Conservation (phyloP, 2,888 invertebrate genomes). For the Hirtodrosophila duncani region DNA sequence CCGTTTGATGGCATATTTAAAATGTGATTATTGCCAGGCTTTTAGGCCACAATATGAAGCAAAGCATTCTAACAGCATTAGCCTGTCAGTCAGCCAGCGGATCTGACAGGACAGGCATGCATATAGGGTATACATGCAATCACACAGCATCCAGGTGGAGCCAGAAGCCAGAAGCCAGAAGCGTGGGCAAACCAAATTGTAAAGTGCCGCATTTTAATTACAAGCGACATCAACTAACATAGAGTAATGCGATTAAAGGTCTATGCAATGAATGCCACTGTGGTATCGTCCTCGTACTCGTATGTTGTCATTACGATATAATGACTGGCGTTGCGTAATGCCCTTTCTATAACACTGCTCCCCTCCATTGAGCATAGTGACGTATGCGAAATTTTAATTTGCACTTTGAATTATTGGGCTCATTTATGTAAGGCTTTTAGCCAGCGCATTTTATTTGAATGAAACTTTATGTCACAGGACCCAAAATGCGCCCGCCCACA, state of each 20-base stretch:
- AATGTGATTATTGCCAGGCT: constrained; percentile 49
- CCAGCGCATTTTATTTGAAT: constrained; percentile 51
- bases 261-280: no score
- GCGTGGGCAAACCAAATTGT: constrained; percentile 13
- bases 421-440: constrained; percentile 56
- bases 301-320: no score
- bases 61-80: no score
- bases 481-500: constrained; percentile 16
- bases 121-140: no score
- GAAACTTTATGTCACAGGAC: constrained; percentile 60
- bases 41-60: constrained; percentile 32
- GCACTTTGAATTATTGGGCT: constrained; percentile 55
- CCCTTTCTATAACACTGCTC: no score
- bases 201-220: constrained; percentile 53
- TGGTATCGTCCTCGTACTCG: no score
- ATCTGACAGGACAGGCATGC: no score
- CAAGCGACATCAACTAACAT: constrained; percentile 50
- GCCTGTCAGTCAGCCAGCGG: no score
- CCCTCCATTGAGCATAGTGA: no score
- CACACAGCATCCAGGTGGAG: no score
- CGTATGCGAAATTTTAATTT: constrained; percentile 59
- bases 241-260: constrained; percentile 63
- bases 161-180: background rate
- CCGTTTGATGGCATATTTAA: constrained; percentile 1
- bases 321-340: no score